phyloP scores from a whole-genome alignment of 2,888 invertebrate species.

The Temnothorax unifasciatus region DNA sequence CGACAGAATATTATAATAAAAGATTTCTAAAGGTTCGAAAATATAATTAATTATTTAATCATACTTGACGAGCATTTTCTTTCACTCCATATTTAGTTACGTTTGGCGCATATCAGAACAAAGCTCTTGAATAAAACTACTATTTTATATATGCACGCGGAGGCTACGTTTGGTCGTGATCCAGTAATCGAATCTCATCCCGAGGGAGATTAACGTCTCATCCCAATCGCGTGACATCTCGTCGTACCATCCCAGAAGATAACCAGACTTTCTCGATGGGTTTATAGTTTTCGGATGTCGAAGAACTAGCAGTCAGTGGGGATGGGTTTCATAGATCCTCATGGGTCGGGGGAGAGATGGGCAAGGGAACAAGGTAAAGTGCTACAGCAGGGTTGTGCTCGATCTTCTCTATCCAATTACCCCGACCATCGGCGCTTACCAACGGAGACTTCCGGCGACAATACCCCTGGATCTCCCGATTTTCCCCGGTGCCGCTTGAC shows the following conservation, averaged over 20 bases:
- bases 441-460: slow-evolving; percentile 75
- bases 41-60: background rate
- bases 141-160: slow-evolving; percentile 10
- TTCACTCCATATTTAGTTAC: background rate
- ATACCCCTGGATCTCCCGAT: slow-evolving; percentile 63
- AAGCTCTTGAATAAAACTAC: background rate
- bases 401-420: slow-evolving; percentile 84
- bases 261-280: slow-evolving; percentile 36
- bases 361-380: slow-evolving; percentile 5
- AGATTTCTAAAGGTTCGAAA: background rate
- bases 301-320: slow-evolving; percentile 24
- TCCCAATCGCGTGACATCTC: slow-evolving; percentile 54
- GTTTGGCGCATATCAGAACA: background rate
- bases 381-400: slow-evolving; percentile 58
- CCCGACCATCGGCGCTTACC: slow-evolving; percentile 78
- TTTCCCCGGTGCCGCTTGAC: slow-evolving; percentile 76
- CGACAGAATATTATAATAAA: background rate
- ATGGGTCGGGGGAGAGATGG: background rate
- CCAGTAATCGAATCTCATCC: slow-evolving; percentile 56
- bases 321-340: slow-evolving; percentile 16
- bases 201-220: slow-evolving; percentile 47
- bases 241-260: slow-evolving; percentile 32
- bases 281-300: slow-evolving; percentile 52
- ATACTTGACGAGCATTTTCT: background rate
- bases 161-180: slow-evolving; percentile 9